phyloP scores from a whole-genome alignment of 2,888 invertebrate species.

The Dendrolimus houi region DNA sequence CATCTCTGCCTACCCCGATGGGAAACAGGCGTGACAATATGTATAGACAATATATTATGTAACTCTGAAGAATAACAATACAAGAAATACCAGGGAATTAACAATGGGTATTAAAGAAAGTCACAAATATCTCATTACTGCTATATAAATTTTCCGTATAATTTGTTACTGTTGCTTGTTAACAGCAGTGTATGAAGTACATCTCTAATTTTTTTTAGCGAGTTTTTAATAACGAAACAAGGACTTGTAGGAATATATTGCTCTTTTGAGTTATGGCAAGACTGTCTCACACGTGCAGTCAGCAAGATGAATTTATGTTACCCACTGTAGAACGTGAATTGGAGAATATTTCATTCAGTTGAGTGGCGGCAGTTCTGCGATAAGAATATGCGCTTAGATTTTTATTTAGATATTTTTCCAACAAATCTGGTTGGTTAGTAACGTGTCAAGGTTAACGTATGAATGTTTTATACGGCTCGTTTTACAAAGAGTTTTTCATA shows the following conservation, averaged over 20 bases:
- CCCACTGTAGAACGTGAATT: slow-evolving; percentile 19
- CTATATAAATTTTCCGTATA: too few species aligned
- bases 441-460: not conserved
- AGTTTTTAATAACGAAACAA: too few species aligned
- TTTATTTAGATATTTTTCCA: slow-evolving; percentile 11
- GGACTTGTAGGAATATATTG: slow-evolving; percentile 3
- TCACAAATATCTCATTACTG: too few species aligned
- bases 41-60: too few species aligned
- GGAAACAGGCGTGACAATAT: too few species aligned
- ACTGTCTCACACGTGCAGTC: slow-evolving; percentile 35
- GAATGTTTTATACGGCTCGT: not conserved
- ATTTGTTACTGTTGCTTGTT: slow-evolving; percentile 23
- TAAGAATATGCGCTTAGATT: slow-evolving; percentile 6
- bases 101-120: too few species aligned
- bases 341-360: slow-evolving; percentile 25
- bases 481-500: not conserved
- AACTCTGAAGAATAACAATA: too few species aligned
- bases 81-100: too few species aligned
- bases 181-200: slow-evolving; percentile 24
- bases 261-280: slow-evolving; percentile 52
- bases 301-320: slow-evolving; percentile 42
- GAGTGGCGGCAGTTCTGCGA: slow-evolving; percentile 18
- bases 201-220: too few species aligned
- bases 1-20: too few species aligned
- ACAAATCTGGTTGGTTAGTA: slow-evolving; percentile 23